Base-by-base conservation (phyloP, 2,797 vertebrate genomes). In the Amblyopsis hoosieri region DNA sequence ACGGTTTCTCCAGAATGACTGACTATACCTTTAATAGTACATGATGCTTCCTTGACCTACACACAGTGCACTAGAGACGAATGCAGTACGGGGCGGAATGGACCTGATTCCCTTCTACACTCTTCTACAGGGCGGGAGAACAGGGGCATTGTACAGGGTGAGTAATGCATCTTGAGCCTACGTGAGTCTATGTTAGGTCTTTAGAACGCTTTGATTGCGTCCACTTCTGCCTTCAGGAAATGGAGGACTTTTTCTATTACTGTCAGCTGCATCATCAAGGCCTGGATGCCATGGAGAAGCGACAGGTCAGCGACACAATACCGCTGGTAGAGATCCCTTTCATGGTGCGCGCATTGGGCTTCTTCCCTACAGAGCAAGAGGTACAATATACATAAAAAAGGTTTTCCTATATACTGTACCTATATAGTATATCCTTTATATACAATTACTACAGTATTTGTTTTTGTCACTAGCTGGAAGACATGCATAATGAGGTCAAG, bases 181-280 rank as follows among this genome's bases (percentile, higher is more conserved):
- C 7, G 37, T 42, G 37, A 42, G 37, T 42, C 37, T 10, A 42
- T 10, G 37, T 42, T 42, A 42, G 10, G 37, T 42, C 37, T 8
- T 42, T 10, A 8, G 9, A 29, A 48, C 0, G 4, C 56, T 53
- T 46, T 65, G 7, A 45, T 54, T 50, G 1, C 52, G 2, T 31
- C 2, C n/a, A 60, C 81, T 76, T 78, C 47, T 80, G 52, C 67
- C 64, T 14, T 8, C 81, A 99, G 98, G 96, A 96, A 69, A 93
- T 99, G 77, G 94, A 98, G 67, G 92, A 98, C 62, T 95, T 95
- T 78, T 99, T 99, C 87, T 97, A 95, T 82, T 97, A 95, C 3
- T 94, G 92, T 13, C 96, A 97, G 90, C 71, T 99, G 65, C 85
- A 69, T 53, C 87, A 88, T 64, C 95, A 96, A 64, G 93, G 92